Percentiles rank a stretch among this genome's conserved stretches.
Evolutionary conservation across 2,797 vertebrate genomes (phyloP).

Genomic region (Lycodopsis pacificus): DNA sequence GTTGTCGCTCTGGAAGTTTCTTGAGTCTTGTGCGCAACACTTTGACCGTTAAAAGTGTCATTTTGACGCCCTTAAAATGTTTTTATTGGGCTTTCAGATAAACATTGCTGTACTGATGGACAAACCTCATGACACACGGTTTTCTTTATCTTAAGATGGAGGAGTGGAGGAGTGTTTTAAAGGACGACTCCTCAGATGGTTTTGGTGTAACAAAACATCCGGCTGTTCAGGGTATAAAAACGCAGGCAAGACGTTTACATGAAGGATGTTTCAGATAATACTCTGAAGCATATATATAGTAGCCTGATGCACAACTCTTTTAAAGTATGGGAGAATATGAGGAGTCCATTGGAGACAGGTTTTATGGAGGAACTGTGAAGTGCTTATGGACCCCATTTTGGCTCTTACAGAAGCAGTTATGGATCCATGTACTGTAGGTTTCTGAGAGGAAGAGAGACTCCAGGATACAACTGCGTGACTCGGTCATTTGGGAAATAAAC

Average conservation of each 20-base stretch:
- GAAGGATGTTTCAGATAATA: not conserved
- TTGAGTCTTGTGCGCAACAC: not conserved
- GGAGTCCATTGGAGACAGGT: slow-evolving; percentile 5
- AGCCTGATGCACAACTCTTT: not conserved
- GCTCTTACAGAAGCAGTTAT: slow-evolving; percentile 5
- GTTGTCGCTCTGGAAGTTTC: not conserved
- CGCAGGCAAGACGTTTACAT: not conserved
- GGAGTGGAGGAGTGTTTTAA: too few species aligned
- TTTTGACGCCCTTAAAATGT: not conserved
- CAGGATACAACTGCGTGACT: slow-evolving; percentile 7
- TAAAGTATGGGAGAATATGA: not conserved
- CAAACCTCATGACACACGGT: too few species aligned
- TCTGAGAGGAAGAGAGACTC: not conserved
- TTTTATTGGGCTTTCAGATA: not conserved
- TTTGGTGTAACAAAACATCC: not conserved
- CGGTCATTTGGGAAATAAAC: slow-evolving; percentile 20
- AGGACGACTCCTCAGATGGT: not conserved
- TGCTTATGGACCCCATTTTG: slow-evolving; percentile 4
- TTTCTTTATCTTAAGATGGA: too few species aligned
- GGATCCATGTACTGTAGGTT: not conserved
- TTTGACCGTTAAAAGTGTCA: not conserved
- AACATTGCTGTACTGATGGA: not conserved
- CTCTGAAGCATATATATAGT: not conserved
- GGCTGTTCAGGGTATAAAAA: not conserved
- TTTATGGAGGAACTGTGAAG: slow-evolving; percentile 20